Percentiles rank a stretch among this genome's conserved stretches.
Evolutionary conservation across 2,797 vertebrate species (phyloP).

Genomic region (Pangasius larnaudii): DNA sequence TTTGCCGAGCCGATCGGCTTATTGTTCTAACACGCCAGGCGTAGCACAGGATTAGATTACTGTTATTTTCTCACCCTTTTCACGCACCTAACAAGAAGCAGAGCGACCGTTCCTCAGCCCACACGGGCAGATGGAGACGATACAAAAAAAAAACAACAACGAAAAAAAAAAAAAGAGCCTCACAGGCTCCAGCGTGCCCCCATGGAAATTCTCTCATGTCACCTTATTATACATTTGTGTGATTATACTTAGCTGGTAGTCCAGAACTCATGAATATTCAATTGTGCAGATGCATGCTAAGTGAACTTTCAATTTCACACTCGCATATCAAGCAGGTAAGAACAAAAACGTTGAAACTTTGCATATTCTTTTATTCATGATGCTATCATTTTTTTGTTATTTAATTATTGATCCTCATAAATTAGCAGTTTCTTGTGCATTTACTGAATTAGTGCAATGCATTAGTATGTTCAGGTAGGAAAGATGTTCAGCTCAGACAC

Average conservation of each 20-base stretch:
- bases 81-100: constrained; percentile 27
- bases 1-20: not conserved
- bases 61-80: constrained; percentile 47
- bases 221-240: not conserved
- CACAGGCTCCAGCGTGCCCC: not conserved
- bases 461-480: not conserved
- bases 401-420: constrained; percentile 6
- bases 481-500: not conserved
- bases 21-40: constrained; percentile 24
- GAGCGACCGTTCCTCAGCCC: constrained; percentile 8
- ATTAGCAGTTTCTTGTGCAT: not conserved
- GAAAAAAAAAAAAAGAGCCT: not conserved
- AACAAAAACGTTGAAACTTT: not conserved
- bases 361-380: constrained; percentile 44
- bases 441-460: not conserved
- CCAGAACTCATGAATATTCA: constrained; percentile 42
- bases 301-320: constrained; percentile 16
- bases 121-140: constrained; percentile 30
- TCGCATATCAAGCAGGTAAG: constrained; percentile 38
- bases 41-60: constrained; percentile 44
- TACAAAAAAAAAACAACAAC: not conserved
- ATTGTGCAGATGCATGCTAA: not conserved
- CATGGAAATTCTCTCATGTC: not conserved
- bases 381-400: not conserved
- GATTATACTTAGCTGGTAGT: constrained; percentile 29